phyloP scores from a whole-genome alignment of 2,888 invertebrate genomes.

The Fragum whitleyi region DNA sequence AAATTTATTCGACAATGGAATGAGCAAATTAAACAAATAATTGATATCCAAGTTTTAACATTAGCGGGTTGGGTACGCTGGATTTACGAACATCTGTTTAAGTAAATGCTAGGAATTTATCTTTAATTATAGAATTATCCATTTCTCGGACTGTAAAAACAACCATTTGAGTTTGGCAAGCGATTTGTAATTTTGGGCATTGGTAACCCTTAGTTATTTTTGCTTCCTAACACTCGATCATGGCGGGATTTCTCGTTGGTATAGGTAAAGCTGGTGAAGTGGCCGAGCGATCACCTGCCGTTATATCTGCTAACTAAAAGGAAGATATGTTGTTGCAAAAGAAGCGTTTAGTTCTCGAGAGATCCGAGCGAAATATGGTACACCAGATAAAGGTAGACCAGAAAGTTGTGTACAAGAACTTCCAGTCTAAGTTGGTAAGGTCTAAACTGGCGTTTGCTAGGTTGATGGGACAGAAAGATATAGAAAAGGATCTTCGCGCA shows the following conservation, averaged over 20 bases:
- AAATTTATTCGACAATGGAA: no score
- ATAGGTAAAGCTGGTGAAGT: slow-evolving; percentile 65
- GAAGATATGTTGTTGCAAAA: slow-evolving; percentile 73
- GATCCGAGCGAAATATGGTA: slow-evolving; percentile 70
- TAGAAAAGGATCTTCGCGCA: slow-evolving; percentile 67
- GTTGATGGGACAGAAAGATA: slow-evolving; percentile 70
- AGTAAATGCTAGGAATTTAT: no score
- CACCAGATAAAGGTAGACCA: slow-evolving; percentile 76
- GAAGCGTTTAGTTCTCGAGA: slow-evolving; percentile 69
- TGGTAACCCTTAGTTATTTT: no score
- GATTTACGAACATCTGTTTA: no score
- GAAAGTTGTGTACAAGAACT: slow-evolving; percentile 73
- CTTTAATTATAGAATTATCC: no score
- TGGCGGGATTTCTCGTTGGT: slow-evolving; percentile 51
- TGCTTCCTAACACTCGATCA: no score
- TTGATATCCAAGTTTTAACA: no score
- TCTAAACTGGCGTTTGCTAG: slow-evolving; percentile 73
- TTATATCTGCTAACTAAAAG: slow-evolving; percentile 75
- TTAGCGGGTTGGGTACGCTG: no score
- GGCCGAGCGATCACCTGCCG: slow-evolving; percentile 72
- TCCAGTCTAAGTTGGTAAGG: slow-evolving; percentile 72
- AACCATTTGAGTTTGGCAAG: no score
- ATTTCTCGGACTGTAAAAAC: no score
- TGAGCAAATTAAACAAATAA: no score
- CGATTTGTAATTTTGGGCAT: no score